Evolutionary conservation across 2,113 vertebrate genomes (phyloP), one percentile per base, ranked within the genome.

Genomic region (Dolichotis patagonum): DNA sequence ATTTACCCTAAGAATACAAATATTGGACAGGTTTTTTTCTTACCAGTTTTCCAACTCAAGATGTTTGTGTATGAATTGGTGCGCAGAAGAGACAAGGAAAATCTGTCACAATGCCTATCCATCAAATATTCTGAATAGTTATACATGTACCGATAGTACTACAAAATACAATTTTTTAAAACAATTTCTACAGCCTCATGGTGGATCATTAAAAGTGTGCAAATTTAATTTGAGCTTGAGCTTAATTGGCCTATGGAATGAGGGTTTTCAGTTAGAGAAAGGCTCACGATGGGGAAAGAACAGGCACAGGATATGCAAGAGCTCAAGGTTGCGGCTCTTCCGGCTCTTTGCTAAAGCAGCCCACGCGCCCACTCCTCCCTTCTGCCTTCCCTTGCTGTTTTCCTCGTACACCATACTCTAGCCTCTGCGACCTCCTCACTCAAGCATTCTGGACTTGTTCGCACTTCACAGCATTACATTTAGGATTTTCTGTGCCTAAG

Each of bases 371-470:
- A 1, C 2, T 7, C 7, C 6, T 54, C 60, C 32, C 63, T 13
- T 19, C 4, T 14, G 1, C 12, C 19, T 49, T 52, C 43, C 5
- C 0, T 0, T 5, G 1, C n/a, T n/a, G n/a, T n/a, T n/a, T n/a
- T n/a, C n/a, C n/a, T n/a, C n/a, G n/a, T n/a, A n/a, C 28, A 26
- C 17, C 1, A 0, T 0, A 5, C 16, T 6, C 38, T 6, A 67
- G 32, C 63, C 56, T 41, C 20, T 2, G 0, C 0, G 19, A 38
- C 19, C n/a, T 43, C 54, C 12, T 22, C 26, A n/a, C 30, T 28
- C 19, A 19, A 22, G 10, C 43, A 54, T 24, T 35, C n/a, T 1
- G 5, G 38, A 20, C 1, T 54, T 12, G 1, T 6, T 41, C 22
- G 3, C 1, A 24, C 52, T 58, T n/a, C 69, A 10, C 0, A 12